Base-by-base conservation (phyloP, 2,797 vertebrate genomes). In the Periophthalmus magnuspinnatus region DNA sequence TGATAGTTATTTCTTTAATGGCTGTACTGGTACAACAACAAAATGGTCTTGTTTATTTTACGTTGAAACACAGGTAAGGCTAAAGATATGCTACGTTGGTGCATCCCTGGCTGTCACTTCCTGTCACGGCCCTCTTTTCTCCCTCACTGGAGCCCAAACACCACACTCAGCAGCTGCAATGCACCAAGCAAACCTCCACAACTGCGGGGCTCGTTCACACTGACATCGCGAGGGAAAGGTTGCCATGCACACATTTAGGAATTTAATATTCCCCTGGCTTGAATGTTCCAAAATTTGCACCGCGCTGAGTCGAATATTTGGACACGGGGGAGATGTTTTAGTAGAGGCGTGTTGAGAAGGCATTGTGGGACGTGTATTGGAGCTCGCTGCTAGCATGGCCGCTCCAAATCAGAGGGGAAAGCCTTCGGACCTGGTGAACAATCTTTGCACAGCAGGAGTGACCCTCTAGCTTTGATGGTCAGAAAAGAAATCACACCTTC, bases 401-500 rank as follows among this genome's bases (percentile, higher is more conserved):
- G 74, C 70, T 75, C 72, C 57, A 65, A 65, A 52, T 67, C 56
- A 69, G 58, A 48, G 47, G 36, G 56, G 32, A 71, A 69, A 80
- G 75, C 75, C 70, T 57, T 9, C 65, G 78, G 75, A 79, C 79
- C 78, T 76, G 17, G 58, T 65, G 74, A 81, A 73, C 78, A 78
- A 78, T 81, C 71, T 72, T 56, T 11, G 80, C 86, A 70, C 84
- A 77, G 84, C 85, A 68, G 82, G 89, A 77, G 69, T 59, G 50
- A 79, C 80, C 84, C 84, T 79, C 74, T 33, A 55, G 78, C 81
- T 86, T 84, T 82, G 83, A 90, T 80, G 82, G 87, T 68, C 76
- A 84, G 82, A 83, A 85, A 83, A 77, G 81, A 91, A 92, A 92
- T 92, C 88, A 90, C 82, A 89, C 88, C 86, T 89, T 86, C 86